Evolutionary conservation across 2,888 invertebrate species (phyloP).

Genomic region (Halocaridina rubra): DNA sequence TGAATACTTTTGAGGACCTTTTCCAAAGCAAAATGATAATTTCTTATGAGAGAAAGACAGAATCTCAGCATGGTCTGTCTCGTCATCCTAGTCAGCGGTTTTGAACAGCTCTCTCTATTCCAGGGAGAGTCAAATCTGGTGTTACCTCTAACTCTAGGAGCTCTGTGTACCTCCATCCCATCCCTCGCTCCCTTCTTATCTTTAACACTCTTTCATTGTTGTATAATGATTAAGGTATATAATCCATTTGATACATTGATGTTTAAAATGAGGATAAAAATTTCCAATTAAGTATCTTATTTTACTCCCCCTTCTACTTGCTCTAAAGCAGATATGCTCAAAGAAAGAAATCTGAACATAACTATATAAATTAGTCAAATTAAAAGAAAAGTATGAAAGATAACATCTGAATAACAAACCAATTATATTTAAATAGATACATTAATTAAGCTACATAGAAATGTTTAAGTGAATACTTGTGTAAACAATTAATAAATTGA

Average conservation of each 20-base stretch:
- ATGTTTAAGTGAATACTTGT: too few relatives aligned
- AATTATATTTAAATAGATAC: too few relatives aligned
- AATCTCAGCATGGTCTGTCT: neutral
- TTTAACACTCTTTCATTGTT: constrained; percentile 49
- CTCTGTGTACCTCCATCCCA: neutral
- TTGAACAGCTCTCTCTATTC: neutral
- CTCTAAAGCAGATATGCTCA: neutral
- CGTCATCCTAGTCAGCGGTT: neutral
- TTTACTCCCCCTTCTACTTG: neutral
- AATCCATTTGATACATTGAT: constrained; percentile 56
- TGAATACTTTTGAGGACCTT: too few relatives aligned
- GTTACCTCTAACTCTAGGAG: neutral
- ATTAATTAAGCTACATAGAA: too few relatives aligned
- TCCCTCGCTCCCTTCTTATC: neutral
- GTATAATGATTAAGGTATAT: constrained; percentile 54
- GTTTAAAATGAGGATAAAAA: constrained; percentile 52
- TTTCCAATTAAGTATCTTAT: neutral
- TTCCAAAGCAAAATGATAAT: too few relatives aligned
- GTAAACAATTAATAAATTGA: too few relatives aligned
- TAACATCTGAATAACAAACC: too few relatives aligned
- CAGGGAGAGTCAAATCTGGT: neutral
- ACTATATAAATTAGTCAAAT: neutral
- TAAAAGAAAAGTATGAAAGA: too few relatives aligned
- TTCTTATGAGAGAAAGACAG: neutral
- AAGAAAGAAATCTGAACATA: neutral